Percentiles rank a stretch among this genome's conserved stretches.
phyloP scores from a whole-genome alignment of 2,113 vertebrate species.

The Mesembrinibis cayennensis region DNA sequence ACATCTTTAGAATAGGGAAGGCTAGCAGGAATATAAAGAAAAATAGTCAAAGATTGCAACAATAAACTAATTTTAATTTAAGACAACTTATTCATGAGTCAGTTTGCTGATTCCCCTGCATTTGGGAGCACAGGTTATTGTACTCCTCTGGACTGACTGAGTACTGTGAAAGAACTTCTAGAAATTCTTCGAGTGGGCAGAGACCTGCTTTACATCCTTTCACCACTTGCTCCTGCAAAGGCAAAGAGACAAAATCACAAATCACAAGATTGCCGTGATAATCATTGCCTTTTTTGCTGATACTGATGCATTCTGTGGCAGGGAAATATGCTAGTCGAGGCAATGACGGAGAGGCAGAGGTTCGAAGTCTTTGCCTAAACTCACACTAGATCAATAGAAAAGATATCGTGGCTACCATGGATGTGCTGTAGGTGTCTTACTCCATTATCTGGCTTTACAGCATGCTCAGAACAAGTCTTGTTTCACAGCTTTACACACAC shows the following conservation, averaged over 20 bases:
- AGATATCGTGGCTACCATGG: background rate
- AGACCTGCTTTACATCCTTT: slow-evolving; percentile 83
- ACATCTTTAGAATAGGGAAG: background rate
- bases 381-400: background rate
- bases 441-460: background rate
- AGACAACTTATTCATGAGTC: background rate
- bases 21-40: background rate
- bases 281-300: background rate
- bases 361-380: background rate
- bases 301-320: background rate
- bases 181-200: slow-evolving; percentile 88
- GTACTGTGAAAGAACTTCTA: slow-evolving; percentile 75
- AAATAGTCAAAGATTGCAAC: background rate
- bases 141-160: slow-evolving; percentile 76
- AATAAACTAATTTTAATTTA: slow-evolving; percentile 59
- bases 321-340: background rate
- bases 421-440: background rate
- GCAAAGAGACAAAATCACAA: background rate
- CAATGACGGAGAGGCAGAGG: background rate
- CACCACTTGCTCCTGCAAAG: slow-evolving; percentile 82
- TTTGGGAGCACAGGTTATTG: slow-evolving; percentile 73
- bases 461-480: background rate
- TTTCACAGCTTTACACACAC: background rate
- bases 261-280: too few species aligned
- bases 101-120: background rate